Conservation (phyloP, 92 coral and sea anemone species). For the Zoanthus sociatus region DNA sequence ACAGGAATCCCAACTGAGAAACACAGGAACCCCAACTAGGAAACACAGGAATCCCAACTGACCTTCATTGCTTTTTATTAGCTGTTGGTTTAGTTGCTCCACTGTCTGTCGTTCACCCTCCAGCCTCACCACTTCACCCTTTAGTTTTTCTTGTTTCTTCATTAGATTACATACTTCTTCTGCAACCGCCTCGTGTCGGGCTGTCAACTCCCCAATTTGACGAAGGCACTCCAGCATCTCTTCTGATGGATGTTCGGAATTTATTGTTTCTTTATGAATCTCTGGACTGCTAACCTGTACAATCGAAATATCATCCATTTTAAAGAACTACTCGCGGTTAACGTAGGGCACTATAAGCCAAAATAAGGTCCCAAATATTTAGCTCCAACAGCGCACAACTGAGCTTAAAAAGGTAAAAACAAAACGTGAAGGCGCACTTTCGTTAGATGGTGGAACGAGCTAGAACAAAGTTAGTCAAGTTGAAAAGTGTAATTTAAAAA, state of each 20-base stretch:
- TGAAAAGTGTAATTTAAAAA: too few species aligned
- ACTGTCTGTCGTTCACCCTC: slow-evolving; percentile 78
- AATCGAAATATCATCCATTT: background rate
- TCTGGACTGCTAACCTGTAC: slow-evolving; percentile 22
- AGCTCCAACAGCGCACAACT: too few species aligned
- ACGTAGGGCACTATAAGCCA: background rate
- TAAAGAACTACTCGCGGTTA: background rate
- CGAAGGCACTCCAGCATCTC: slow-evolving; percentile 89
- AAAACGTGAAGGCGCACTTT: too few species aligned
- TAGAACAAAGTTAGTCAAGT: too few species aligned
- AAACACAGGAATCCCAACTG: too few species aligned
- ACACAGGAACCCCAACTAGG: too few species aligned
- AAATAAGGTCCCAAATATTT: too few species aligned
- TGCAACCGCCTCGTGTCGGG: slow-evolving; percentile 75
- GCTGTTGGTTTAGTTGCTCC: slow-evolving; percentile 77
- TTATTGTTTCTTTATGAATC: slow-evolving; percentile 32
- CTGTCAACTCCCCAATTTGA: slow-evolving; percentile 87
- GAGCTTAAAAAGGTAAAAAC: too few species aligned
- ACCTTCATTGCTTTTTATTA: slow-evolving; percentile 70
- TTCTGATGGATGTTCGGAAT: slow-evolving; percentile 78
- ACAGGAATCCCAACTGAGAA: too few species aligned
- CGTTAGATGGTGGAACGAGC: too few species aligned
- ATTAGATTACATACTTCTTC: slow-evolving; percentile 69
- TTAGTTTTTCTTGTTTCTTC: slow-evolving; percentile 66
- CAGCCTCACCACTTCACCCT: slow-evolving; percentile 63